Evolutionary conservation across 2,888 invertebrate genomes (phyloP), one percentile per base, ranked within the genome.

Genomic region (Eupelmus urozonus): DNA sequence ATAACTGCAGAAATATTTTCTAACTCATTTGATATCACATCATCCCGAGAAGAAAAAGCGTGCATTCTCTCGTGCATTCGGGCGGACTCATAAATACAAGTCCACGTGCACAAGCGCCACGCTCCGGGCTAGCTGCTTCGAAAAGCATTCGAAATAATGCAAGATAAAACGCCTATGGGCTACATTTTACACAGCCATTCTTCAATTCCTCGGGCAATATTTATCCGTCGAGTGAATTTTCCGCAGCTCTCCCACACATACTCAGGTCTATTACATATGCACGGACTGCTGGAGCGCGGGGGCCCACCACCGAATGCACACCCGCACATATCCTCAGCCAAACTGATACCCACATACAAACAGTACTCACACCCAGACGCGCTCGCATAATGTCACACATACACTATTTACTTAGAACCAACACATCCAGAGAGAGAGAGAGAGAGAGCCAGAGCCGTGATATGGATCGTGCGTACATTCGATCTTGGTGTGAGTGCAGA

Each of bases 211-310:
- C 65, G 20, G 57, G 60, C 40, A 57, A 75, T 75, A 67, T 75
- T 75, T 75, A 59, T 67, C 34, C 40, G 60, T 67, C 67, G 59
- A 67, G 40, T 53, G 67, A 66, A 74, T 74, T 65, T 65, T 60
- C 62, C 34, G 25, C 13, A 62, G 27, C 29, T 27, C 55, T 65
- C 51, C 62, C 34, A 20, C 13, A 62, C 18, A 18, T 27, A 34
- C 34, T 3, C 3, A 27, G 25, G 13, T 65, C 65, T 27, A 65
- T 65, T 67, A 67, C 53, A 27, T 67, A 67, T 67, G 53, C 65
- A 65, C 49, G 9, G 27, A 2, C 16, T 29, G 5, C 29, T n/a
- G 29, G 3, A 34, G 34, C 34, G 3, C 34, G 9, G 3, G 34
- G 9, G 9, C 9, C 34, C 9, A 34, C 34, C 34, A 62, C 11